phyloP scores from a whole-genome alignment of 2,113 vertebrate species.

The Bungarus multicinctus region DNA sequence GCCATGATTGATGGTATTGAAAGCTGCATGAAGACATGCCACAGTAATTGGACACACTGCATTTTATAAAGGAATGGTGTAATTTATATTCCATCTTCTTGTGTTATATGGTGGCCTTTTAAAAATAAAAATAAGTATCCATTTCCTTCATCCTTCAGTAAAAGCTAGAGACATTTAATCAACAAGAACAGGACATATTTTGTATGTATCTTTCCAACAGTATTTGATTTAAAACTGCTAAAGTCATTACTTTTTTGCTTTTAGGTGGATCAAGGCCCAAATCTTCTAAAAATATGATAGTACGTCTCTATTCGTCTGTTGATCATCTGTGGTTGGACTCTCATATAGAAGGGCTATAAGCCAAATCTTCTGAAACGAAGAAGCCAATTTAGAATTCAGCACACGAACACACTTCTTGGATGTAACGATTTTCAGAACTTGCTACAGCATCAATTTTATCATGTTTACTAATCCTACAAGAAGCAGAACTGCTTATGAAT shows the following conservation, averaged over 20 bases:
- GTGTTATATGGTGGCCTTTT: conserved; percentile 54
- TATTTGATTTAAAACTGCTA: conserved; percentile 69
- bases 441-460: conserved; percentile 60
- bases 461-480: conserved; percentile 60
- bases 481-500: conserved; percentile 45
- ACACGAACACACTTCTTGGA: conserved; percentile 56
- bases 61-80: conserved; percentile 33
- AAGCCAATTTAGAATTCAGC: conserved; percentile 58
- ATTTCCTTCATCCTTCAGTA: conserved; percentile 69
- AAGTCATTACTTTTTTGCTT: conserved; percentile 66
- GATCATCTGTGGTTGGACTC: conserved; percentile 51
- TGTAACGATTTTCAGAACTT: conserved; percentile 61
- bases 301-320: conserved; percentile 59
- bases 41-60: background rate
- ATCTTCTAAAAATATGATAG: conserved; percentile 64
- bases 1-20: background rate
- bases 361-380: conserved; percentile 54
- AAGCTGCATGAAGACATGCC: background rate
- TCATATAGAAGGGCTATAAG: conserved; percentile 48
- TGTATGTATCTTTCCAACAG: conserved; percentile 65
- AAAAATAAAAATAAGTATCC: conserved; percentile 61
- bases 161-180: conserved; percentile 63
- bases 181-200: conserved; percentile 66
- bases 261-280: conserved; percentile 61
- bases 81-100: conserved; percentile 35